Conservation (phyloP, 2,888 invertebrate species). For the Heliconius ismenius region DNA sequence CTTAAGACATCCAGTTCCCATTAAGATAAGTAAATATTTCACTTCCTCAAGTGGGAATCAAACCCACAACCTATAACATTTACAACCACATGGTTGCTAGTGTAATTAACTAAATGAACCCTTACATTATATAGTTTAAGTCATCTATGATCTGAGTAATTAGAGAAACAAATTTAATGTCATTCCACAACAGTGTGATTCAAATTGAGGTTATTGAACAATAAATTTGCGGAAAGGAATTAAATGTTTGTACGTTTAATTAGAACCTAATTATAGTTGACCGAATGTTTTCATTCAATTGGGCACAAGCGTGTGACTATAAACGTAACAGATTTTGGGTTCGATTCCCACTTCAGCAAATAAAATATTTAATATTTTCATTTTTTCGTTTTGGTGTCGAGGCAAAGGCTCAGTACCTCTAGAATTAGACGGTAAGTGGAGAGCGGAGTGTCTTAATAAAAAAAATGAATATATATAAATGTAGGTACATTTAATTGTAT, state of each 20-base stretch:
- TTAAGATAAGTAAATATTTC: no score
- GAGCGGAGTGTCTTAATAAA: no score
- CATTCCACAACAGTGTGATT: slow-evolving; percentile 16
- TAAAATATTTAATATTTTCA: not conserved
- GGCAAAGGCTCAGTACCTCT: no score
- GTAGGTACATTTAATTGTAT: not conserved
- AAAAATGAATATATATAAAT: no score
- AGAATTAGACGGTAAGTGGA: not conserved
- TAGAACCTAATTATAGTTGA: slow-evolving; percentile 6
- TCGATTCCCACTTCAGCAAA: not conserved
- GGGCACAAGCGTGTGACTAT: no score
- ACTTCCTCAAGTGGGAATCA: no score
- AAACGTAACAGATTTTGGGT: no score
- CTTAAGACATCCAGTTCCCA: no score
- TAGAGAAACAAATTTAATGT: slow-evolving; percentile 18
- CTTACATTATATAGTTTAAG: not conserved
- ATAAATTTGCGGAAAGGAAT: slow-evolving; percentile 16
- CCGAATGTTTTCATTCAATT: not conserved
- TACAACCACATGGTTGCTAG: not conserved
- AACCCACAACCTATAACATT: no score
- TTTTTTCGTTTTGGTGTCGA: no score
- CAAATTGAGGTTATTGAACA: slow-evolving; percentile 16
- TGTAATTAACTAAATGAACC: not conserved
- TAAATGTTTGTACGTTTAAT: slow-evolving; percentile 11
- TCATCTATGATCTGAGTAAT: not conserved